Conservation (phyloP, 2,797 vertebrate species). For the Phoxinus dragarum region DNA sequence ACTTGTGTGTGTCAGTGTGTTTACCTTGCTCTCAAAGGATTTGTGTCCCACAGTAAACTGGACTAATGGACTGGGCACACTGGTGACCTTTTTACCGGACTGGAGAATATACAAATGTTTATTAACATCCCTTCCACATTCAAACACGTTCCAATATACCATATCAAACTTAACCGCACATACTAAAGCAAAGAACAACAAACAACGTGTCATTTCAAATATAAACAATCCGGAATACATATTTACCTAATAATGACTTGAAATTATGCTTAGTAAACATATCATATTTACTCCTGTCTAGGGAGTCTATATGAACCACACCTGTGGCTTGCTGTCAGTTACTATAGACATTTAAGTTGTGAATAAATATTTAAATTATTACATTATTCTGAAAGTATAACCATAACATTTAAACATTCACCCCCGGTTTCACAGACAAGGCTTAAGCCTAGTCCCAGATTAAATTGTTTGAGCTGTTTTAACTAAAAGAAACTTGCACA, state of each 20-base stretch:
- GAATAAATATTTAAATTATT: neutral
- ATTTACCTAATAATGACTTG: neutral
- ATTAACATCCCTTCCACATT: constrained; percentile 4
- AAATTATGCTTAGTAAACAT: neutral
- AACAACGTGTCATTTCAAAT: neutral
- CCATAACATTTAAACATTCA: neutral
- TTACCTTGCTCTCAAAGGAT: constrained; percentile 91
- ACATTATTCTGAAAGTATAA: neutral
- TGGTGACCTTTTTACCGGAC: constrained; percentile 94
- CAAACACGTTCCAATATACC: neutral
- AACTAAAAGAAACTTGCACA: neutral
- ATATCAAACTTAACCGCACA: neutral
- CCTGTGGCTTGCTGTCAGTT: neutral
- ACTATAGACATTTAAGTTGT: neutral
- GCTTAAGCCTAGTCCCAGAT: neutral
- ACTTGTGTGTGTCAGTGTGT: neutral
- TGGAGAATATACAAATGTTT: constrained; percentile 66
- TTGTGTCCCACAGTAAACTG: constrained; percentile 91
- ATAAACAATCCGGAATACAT: neutral
- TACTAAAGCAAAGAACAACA: neutral
- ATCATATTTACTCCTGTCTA: neutral
- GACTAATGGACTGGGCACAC: constrained; percentile 91
- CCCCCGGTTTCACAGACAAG: neutral
- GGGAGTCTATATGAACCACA: neutral
- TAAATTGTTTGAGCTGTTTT: neutral